Conservation (phyloP, 2,113 vertebrate genomes). For the Natator depressus region DNA sequence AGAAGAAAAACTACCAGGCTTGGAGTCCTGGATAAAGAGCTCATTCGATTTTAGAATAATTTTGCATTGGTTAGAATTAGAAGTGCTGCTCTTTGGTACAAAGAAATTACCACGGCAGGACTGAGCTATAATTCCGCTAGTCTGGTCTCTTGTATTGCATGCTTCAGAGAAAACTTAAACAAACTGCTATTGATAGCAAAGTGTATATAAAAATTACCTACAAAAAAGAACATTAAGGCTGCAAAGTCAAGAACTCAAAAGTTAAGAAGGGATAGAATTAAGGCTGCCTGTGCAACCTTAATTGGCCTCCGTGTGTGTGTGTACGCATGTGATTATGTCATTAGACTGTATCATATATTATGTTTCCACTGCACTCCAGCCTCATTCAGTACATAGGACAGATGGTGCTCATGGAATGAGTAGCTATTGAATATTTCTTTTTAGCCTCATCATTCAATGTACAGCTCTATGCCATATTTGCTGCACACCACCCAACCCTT, state of each 20-base stretch:
- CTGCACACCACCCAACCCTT: neutral
- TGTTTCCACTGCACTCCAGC: neutral
- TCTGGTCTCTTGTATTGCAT: neutral
- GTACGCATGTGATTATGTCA: neutral
- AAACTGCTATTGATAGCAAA: slow-evolving; percentile 35
- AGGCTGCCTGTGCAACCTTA: slow-evolving; percentile 10
- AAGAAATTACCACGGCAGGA: neutral
- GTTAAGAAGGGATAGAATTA: slow-evolving; percentile 18
- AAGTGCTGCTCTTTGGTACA: neutral
- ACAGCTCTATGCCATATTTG: neutral
- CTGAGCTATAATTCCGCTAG: neutral
- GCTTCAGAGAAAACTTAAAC: slow-evolving; percentile 10
- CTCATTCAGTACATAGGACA: neutral
- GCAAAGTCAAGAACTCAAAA: neutral
- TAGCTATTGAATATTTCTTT: neutral
- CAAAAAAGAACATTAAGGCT: neutral
- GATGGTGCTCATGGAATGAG: neutral
- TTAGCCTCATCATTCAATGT: neutral
- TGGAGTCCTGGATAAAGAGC: neutral
- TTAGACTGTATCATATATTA: neutral
- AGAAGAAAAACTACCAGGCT: neutral
- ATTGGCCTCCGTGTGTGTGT: neutral
- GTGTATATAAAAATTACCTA: slow-evolving; percentile 30
- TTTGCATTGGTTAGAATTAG: neutral
- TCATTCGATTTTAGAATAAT: neutral